These are phyloP conservation scores for Chascanopsetta lugubris DNA, from an alignment of 2,113 vertebrate genomes.

Conservation along the genomic window DNA sequence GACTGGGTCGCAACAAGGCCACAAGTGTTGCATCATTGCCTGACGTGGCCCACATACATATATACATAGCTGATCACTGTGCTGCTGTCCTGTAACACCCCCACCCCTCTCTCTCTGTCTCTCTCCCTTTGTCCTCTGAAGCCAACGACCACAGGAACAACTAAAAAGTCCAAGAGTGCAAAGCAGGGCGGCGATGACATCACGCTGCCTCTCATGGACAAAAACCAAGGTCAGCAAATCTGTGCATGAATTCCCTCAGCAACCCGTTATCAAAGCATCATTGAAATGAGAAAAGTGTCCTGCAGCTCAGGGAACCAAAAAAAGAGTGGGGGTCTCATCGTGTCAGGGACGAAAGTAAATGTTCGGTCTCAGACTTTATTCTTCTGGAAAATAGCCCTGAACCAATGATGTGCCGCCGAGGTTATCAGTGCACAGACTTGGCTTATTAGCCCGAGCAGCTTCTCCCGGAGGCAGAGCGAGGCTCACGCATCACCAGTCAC, in stretches of 20 bases:
- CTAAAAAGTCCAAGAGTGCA: slow-evolving; percentile 87
- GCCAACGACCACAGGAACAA: slow-evolving; percentile 81
- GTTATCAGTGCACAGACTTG: slow-evolving; percentile 57
- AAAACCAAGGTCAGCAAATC: slow-evolving; percentile 87
- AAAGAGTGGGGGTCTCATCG: slow-evolving; percentile 19
- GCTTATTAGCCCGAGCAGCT: slow-evolving; percentile 54
- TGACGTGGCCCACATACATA: not conserved
- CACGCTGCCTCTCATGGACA: slow-evolving; percentile 95
- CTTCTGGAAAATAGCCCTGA: slow-evolving; percentile 50
- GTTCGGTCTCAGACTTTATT: slow-evolving; percentile 32
- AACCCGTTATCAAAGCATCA: slow-evolving; percentile 34
- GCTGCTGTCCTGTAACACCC: slow-evolving; percentile 7
- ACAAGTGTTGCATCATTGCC: not conserved
- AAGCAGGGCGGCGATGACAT: slow-evolving; percentile 92
- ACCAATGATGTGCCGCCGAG: slow-evolving; percentile 53
- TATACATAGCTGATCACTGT: not conserved
- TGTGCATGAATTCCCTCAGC: slow-evolving; percentile 18
- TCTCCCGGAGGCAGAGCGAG: slow-evolving; percentile 53
- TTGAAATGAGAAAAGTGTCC: slow-evolving; percentile 46
- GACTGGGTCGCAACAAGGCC: no score
- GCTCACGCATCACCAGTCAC: slow-evolving; percentile 62
- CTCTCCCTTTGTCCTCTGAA: slow-evolving; percentile 56
- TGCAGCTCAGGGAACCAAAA: slow-evolving; percentile 6
- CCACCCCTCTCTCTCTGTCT: no score
- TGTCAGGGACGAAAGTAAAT: slow-evolving; percentile 45